Conservation (phyloP, 2,888 invertebrate genomes). For the Hyposoter dolosus region DNA sequence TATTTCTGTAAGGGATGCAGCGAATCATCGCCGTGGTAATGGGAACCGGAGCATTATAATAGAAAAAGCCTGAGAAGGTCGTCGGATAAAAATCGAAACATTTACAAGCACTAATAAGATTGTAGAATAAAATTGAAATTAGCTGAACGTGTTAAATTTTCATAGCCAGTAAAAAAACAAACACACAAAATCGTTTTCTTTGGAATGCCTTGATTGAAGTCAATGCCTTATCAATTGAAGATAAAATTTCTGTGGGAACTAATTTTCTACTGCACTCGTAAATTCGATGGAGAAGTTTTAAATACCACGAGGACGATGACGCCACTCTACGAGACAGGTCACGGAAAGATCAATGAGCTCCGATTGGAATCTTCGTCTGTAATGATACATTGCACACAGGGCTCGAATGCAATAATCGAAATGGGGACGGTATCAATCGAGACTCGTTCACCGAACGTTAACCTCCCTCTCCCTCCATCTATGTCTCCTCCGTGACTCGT, state of each 20-base stretch:
- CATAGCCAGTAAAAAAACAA: background rate
- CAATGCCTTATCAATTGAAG: background rate
- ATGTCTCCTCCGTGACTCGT: conserved; percentile 42
- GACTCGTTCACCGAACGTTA: conserved; percentile 55
- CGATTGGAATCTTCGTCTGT: conserved; percentile 21
- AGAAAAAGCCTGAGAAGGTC: background rate
- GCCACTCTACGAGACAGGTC: conserved; percentile 8
- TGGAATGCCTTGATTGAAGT: background rate
- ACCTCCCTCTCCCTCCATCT: conserved; percentile 28
- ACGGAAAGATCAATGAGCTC: conserved; percentile 40
- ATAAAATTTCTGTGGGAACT: background rate
- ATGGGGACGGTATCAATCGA: conserved; percentile 52
- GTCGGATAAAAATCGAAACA: background rate
- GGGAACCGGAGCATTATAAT: background rate
- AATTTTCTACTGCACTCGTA: background rate
- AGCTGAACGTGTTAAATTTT: background rate
- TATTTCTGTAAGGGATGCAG: background rate
- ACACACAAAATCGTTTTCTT: background rate
- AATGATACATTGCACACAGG: conserved; percentile 6
- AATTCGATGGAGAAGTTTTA: background rate
- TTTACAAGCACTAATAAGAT: background rate
- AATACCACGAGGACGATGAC: background rate
- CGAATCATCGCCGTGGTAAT: conserved; percentile 1
- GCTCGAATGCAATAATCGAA: conserved; percentile 48
- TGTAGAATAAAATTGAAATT: background rate